Evolutionary conservation across 2,113 vertebrate species (phyloP).

Genomic region (Semicossyphus pulcher): DNA sequence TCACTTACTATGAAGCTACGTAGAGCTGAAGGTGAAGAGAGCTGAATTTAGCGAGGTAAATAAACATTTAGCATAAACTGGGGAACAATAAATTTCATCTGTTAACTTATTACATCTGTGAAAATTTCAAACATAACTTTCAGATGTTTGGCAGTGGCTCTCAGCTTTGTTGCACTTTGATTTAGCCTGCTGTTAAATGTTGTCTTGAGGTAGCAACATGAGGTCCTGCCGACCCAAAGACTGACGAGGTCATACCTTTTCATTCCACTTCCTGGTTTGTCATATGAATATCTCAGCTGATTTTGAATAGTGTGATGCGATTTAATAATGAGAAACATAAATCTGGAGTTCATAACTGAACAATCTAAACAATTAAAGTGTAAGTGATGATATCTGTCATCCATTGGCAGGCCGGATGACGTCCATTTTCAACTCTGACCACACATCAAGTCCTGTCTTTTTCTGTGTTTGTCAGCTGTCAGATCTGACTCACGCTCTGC

Average conservation of each 20-base stretch:
- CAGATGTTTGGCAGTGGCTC: constrained; percentile 52
- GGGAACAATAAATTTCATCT: constrained; percentile 15
- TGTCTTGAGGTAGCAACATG: not conserved
- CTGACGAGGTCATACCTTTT: not conserved
- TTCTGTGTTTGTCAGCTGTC: constrained; percentile 47
- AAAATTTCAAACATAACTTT: constrained; percentile 39
- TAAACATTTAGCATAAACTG: constrained; percentile 51
- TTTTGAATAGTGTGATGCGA: not conserved
- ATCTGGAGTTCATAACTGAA: constrained; percentile 30
- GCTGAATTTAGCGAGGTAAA: constrained; percentile 40
- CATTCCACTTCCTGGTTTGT: not conserved
- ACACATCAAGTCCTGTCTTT: constrained; percentile 9
- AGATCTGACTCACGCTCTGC: constrained; percentile 47
- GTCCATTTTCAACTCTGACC: constrained; percentile 36
- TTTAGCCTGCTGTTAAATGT: constrained; percentile 39
- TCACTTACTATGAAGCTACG: constrained; percentile 29
- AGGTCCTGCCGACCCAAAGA: not conserved
- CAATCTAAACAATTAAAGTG: constrained; percentile 21
- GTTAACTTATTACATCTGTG: constrained; percentile 37
- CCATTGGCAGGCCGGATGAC: constrained; percentile 32
- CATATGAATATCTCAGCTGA: not conserved
- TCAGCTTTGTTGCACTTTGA: constrained; percentile 19
- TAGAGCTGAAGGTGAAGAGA: constrained; percentile 18
- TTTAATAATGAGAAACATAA: constrained; percentile 21
- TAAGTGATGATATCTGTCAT: constrained; percentile 48